A percentile compares a stretch with the other conserved stretches of the same genome.
Conservation (phyloP, 2,113 vertebrate genomes). For the Leptodactylus fuscus region DNA sequence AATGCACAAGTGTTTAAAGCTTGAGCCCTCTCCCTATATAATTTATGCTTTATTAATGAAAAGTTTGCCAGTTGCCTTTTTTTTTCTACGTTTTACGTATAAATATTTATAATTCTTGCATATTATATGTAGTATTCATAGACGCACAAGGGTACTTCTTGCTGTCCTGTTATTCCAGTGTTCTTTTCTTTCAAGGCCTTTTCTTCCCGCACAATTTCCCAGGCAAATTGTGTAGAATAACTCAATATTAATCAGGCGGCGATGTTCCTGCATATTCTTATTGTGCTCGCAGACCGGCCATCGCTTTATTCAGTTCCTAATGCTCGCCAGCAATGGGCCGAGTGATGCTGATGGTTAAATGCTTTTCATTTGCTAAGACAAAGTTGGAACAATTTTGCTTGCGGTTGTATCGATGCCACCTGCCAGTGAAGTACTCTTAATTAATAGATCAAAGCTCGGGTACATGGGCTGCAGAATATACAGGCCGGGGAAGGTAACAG, state of each 20-base stretch:
- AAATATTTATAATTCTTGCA: slow-evolving; percentile 40
- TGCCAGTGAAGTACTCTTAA: slow-evolving; percentile 78
- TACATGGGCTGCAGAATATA: slow-evolving; percentile 76
- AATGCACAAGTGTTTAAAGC: slow-evolving; percentile 24
- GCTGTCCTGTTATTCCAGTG: slow-evolving; percentile 6
- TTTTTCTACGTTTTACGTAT: slow-evolving; percentile 28
- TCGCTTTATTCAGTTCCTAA: slow-evolving; percentile 39
- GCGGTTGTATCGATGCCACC: slow-evolving; percentile 74
- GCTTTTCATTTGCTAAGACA: slow-evolving; percentile 65
- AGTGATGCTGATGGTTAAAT: slow-evolving; percentile 59
- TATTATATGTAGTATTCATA: slow-evolving; percentile 21
- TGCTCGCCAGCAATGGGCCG: slow-evolving; percentile 37
- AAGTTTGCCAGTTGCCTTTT: slow-evolving; percentile 61
- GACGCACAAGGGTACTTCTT: slow-evolving; percentile 19
- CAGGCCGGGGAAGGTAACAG: slow-evolving; percentile 69
- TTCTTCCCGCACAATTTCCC: slow-evolving; percentile 41
- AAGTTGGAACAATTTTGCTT: slow-evolving; percentile 63
- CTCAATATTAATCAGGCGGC: slow-evolving; percentile 50
- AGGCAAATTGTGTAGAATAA: slow-evolving; percentile 57
- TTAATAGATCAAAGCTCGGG: slow-evolving; percentile 76
- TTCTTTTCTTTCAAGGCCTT: slow-evolving; percentile 36
- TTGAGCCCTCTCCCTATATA: slow-evolving; percentile 17
- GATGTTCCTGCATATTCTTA: slow-evolving; percentile 35
- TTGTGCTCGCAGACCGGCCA: slow-evolving; percentile 19
- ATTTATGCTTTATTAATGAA: slow-evolving; percentile 63